Conservation (phyloP, 1,140 invertebrate genomes). For the Heterodera schachtii region DNA sequence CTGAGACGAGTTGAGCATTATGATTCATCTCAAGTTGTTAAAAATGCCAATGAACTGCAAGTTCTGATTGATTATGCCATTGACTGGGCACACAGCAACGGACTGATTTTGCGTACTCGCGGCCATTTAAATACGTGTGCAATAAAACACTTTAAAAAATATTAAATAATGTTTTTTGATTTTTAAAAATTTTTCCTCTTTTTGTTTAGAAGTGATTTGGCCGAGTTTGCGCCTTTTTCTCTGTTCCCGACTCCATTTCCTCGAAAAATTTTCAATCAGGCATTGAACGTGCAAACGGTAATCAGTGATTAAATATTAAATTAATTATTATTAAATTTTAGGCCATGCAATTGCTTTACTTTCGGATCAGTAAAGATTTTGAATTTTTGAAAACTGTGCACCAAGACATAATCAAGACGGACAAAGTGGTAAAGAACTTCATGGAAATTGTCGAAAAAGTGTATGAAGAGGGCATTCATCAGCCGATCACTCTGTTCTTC, state of each 20-base stretch:
- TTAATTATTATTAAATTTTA: neutral
- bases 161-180: neutral
- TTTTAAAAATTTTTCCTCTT: neutral
- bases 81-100: neutral
- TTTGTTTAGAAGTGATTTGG: neutral
- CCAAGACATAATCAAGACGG: neutral
- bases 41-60: neutral
- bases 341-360: neutral
- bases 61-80: neutral
- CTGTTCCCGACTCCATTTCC: neutral
- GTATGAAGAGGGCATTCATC: neutral
- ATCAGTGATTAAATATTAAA: neutral
- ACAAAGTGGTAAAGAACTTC: neutral
- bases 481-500: neutral
- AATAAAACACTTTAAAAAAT: too few species aligned
- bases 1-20: neutral
- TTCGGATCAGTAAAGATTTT: neutral
- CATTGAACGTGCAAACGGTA: neutral
- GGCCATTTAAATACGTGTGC: neutral
- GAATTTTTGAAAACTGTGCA: neutral
- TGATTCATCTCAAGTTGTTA: neutral
- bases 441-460: neutral
- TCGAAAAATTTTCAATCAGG: neutral
- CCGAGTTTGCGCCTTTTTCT: neutral
- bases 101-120: neutral